Percentiles rank a stretch among this genome's conserved stretches.
Conservation (phyloP, 2,113 vertebrate species). For the Turnix velox region DNA sequence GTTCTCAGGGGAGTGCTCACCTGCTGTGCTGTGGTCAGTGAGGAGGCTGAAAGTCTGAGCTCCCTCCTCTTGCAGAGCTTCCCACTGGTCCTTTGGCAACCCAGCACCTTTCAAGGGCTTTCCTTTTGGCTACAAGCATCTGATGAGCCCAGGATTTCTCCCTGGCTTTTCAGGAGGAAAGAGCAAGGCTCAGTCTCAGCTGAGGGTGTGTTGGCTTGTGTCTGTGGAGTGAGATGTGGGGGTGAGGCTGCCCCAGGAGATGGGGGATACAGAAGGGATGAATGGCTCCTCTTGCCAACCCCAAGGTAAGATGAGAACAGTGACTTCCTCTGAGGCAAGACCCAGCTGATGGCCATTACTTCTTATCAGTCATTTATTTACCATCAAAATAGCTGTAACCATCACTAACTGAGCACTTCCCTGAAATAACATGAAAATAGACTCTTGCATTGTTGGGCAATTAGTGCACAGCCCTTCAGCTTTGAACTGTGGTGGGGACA, state of each 20-base stretch:
- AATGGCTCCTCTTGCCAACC: not conserved
- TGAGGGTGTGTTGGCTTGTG: rapidly evolving
- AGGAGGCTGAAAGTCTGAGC: not conserved
- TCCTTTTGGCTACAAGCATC: not conserved
- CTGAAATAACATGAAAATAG: not conserved
- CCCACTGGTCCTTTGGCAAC: not conserved
- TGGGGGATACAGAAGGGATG: not conserved
- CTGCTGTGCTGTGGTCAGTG: not conserved
- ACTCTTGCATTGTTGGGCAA: not conserved
- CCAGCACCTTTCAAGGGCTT: not conserved
- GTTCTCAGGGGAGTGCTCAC: not conserved
- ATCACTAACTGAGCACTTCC: not conserved
- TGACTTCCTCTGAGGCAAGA: not conserved
- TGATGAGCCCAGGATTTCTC: not conserved
- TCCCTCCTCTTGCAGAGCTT: not conserved
- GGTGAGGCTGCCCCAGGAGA: not conserved
- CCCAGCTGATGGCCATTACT: not conserved
- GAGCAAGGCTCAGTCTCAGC: not conserved
- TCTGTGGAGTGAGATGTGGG: too few species aligned
- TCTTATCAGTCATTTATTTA: not conserved
- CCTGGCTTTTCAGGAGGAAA: not conserved
- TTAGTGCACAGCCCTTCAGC: not conserved
- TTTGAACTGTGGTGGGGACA: rapidly evolving
- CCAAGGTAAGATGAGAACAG: not conserved
- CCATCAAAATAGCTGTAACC: not conserved